Conservation (phyloP, 64 coral and sea anemone genomes). For the Pocillopora damicornis region DNA sequence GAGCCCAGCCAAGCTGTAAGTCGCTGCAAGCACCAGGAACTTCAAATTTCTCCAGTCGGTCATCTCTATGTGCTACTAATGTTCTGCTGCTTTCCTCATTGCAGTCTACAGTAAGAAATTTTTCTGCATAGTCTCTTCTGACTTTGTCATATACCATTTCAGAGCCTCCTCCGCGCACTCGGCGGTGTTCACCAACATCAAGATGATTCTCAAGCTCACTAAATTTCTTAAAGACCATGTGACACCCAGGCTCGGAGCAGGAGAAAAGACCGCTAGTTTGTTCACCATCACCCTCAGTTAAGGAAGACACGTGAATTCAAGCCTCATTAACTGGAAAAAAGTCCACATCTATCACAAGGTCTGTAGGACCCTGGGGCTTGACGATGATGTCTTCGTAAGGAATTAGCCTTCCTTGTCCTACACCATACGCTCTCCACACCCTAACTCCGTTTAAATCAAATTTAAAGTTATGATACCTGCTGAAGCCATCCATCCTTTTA, state of each 20-base stretch:
- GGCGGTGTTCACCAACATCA: constrained; percentile 51
- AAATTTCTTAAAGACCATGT: constrained; percentile 36
- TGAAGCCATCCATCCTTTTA: constrained; percentile 61
- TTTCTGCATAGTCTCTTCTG: constrained; percentile 29
- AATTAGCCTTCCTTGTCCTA: constrained; percentile 38
- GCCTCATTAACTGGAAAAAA: constrained; percentile 15
- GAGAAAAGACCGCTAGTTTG: not conserved
- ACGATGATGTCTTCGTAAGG: not conserved
- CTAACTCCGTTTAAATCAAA: constrained; percentile 53
- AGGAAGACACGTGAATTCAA: constrained; percentile 17
- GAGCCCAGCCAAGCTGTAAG: too few relatives aligned
- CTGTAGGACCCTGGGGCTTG: constrained; percentile 41
- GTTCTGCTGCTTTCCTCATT: not conserved
- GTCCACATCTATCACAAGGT: constrained; percentile 38
- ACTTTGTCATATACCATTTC: constrained; percentile 16
- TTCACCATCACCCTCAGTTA: not conserved
- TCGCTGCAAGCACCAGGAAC: too few relatives aligned
- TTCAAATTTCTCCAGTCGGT: too few relatives aligned
- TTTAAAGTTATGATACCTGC: constrained; percentile 64
- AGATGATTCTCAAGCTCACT: constrained; percentile 54
- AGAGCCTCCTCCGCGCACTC: not conserved
- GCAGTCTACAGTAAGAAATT: constrained; percentile 38
- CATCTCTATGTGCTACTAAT: constrained; percentile 12
- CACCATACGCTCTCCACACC: constrained; percentile 20
- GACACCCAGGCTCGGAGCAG: constrained; percentile 19